Evolutionary conservation across 2,797 vertebrate genomes (phyloP).

Genomic region (Cichlasoma orientale): DNA sequence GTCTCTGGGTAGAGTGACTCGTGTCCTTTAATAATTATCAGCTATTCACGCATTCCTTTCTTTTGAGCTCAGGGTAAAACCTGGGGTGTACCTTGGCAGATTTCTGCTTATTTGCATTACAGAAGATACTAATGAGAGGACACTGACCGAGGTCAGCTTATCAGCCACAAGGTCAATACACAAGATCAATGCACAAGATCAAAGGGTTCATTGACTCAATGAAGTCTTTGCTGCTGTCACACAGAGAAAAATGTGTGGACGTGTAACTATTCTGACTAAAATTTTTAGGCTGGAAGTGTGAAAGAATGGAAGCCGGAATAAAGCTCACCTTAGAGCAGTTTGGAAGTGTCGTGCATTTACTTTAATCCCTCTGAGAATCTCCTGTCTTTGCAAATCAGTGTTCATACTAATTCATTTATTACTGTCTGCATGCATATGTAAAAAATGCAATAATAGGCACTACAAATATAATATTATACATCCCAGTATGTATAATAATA

Average conservation of each 20-base stretch:
- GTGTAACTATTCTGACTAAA: background rate
- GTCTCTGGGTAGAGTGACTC: constrained; percentile 28
- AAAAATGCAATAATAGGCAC: background rate
- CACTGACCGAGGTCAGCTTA: constrained; percentile 9
- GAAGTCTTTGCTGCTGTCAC: background rate
- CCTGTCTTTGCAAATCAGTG: background rate
- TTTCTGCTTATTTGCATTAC: constrained; percentile 58
- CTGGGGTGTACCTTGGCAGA: constrained; percentile 14
- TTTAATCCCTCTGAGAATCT: background rate
- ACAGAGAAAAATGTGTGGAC: background rate
- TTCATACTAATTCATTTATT: background rate
- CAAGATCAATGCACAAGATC: constrained; percentile 25
- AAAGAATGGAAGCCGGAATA: background rate
- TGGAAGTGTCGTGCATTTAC: background rate
- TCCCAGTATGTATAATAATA: no score
- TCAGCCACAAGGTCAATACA: constrained; percentile 60
- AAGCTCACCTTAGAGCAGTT: background rate
- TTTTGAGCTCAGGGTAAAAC: constrained; percentile 42
- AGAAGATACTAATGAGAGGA: constrained; percentile 46
- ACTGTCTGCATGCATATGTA: background rate
- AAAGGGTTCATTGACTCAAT: constrained; percentile 29
- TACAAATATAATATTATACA: background rate
- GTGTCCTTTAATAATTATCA: constrained; percentile 62
- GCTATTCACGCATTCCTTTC: constrained; percentile 68
- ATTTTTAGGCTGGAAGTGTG: background rate